Conservation (phyloP, 2,113 vertebrate species). For the Xenopus laevis region DNA sequence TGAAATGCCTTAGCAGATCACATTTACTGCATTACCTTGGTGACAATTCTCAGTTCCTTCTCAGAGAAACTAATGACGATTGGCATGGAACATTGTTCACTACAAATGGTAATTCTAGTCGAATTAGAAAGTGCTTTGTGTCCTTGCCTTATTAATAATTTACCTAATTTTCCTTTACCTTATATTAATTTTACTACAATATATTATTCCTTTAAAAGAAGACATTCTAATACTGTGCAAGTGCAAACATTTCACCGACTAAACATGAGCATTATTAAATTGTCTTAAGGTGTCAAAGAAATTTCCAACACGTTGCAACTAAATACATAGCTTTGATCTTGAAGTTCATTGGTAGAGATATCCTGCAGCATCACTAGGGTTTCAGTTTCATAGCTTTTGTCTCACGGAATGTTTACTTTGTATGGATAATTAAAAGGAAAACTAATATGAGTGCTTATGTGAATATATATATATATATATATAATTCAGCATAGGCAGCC, state of each 20-base stretch:
- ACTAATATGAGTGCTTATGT: no score
- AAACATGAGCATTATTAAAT: neutral
- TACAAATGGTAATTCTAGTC: neutral
- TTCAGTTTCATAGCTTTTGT: no score
- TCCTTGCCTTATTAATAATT: constrained; percentile 6
- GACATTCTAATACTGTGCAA: neutral
- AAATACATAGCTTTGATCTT: neutral
- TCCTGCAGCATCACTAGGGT: no score
- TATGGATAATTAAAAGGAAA: no score
- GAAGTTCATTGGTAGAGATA: neutral
- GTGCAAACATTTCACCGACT: neutral
- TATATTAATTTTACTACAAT: neutral
- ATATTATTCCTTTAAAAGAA: neutral
- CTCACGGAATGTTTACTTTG: no score
- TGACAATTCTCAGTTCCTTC: constrained; percentile 8
- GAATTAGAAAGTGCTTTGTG: constrained; percentile 4
- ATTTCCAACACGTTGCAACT: neutral
- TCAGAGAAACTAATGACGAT: constrained; percentile 9
- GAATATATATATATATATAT: no score
- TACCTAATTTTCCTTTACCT: neutral
- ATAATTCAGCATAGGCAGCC: no score
- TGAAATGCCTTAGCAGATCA: constrained; percentile 9
- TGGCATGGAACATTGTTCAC: constrained; percentile 21
- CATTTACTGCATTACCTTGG: constrained; percentile 17
- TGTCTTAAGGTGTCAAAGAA: neutral